These are phyloP conservation scores for Puma concolor DNA, from an alignment of 2,113 vertebrate genomes.

Conservation along the genomic window DNA sequence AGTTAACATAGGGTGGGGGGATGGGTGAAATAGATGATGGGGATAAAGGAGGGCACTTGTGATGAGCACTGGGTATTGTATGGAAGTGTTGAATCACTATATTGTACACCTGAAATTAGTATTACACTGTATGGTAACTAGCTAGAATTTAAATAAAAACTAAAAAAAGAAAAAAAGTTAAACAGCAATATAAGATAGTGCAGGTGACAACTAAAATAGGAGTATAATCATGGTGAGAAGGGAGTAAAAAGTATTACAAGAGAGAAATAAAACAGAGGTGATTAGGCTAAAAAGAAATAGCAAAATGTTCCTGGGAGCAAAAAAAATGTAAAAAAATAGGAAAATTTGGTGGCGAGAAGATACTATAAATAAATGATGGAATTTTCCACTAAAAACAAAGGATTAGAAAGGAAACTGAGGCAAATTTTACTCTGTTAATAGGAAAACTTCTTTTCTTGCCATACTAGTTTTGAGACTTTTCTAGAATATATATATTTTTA, in stretches of 20 bases:
- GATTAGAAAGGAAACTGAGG: neutral
- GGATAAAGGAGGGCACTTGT: neutral
- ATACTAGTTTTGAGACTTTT: neutral
- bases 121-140: neutral
- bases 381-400: neutral
- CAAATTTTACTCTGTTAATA: neutral
- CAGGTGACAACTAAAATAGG: neutral
- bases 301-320: neutral
- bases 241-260: neutral
- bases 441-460: neutral
- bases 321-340: neutral
- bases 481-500: neutral
- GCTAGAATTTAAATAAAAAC: neutral
- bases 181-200: neutral
- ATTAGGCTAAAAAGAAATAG: neutral
- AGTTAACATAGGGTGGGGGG: neutral
- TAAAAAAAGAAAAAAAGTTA: neutral
- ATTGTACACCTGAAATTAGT: neutral
- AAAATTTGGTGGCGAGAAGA: neutral
- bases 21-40: neutral
- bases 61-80: neutral
- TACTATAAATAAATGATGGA: neutral
- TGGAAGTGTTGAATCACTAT: neutral
- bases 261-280: neutral
- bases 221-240: neutral